Evolutionary conservation across 2,113 vertebrate genomes (phyloP).

Genomic region (Equus quagga): DNA sequence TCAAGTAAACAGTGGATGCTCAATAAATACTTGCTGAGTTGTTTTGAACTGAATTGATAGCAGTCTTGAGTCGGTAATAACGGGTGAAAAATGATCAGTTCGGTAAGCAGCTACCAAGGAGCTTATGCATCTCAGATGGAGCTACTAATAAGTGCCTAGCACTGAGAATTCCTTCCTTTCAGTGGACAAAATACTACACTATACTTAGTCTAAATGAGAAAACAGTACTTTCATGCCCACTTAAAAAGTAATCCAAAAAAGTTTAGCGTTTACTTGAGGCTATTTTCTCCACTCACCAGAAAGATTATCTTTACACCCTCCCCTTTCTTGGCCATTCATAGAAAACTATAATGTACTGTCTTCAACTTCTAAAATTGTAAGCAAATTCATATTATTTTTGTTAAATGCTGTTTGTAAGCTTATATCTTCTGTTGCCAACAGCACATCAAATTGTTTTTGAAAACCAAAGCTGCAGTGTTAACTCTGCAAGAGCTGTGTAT

Average conservation of each 20-base stretch:
- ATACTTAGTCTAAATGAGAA: conserved; percentile 52
- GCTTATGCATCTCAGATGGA: conserved; percentile 8
- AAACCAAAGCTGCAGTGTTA: conserved; percentile 44
- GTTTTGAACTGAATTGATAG: conserved; percentile 55
- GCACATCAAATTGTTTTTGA: conserved; percentile 40
- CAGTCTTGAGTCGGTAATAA: conserved; percentile 2
- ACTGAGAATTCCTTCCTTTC: conserved; percentile 49
- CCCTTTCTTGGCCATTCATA: conserved; percentile 23
- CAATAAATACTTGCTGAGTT: conserved; percentile 47
- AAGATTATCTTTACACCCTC: neutral
- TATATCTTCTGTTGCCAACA: conserved; percentile 27
- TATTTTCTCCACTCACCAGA: neutral
- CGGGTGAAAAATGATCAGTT: conserved; percentile 47
- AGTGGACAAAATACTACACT: neutral
- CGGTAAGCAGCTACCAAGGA: conserved; percentile 43
- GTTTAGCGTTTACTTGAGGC: neutral
- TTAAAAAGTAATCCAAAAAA: conserved; percentile 37
- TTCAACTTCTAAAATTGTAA: conserved; percentile 55
- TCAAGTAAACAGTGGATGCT: conserved; percentile 52
- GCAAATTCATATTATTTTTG: conserved; percentile 35
- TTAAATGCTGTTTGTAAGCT: conserved; percentile 10
- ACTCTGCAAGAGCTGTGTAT: conserved; percentile 5
- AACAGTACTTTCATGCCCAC: neutral
- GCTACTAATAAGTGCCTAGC: neutral
- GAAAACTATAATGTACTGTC: neutral